Evolutionary conservation across 2,113 vertebrate species (phyloP).

Genomic region (Nycticorax nycticorax): DNA sequence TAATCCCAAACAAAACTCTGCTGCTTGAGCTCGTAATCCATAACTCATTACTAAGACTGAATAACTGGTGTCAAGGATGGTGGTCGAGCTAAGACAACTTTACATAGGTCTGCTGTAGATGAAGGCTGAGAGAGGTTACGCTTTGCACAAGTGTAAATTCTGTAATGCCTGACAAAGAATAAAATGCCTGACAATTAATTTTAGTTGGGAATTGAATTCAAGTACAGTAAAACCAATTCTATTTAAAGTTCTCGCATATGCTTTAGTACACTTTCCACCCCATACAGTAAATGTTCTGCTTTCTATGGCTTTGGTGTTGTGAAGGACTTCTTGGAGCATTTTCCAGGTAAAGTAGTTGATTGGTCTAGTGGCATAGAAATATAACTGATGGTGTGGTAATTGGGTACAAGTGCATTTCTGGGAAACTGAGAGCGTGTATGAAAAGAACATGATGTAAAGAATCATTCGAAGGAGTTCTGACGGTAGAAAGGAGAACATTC

Average conservation of each 20-base stretch:
- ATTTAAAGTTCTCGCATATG: background rate
- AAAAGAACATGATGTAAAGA: background rate
- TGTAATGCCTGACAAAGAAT: background rate
- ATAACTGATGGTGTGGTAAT: background rate
- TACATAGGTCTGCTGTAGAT: accelerated
- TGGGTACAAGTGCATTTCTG: background rate
- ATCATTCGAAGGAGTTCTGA: background rate
- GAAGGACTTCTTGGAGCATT: background rate
- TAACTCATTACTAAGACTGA: background rate
- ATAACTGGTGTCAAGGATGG: background rate
- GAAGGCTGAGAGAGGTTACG: background rate
- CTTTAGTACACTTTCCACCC: background rate
- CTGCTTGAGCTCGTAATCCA: background rate
- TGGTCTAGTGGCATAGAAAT: background rate
- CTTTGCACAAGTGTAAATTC: background rate
- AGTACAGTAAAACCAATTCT: background rate
- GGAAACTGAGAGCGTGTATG: background rate
- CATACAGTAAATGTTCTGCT: background rate
- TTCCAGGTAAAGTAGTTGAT: background rate
- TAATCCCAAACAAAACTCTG: background rate
- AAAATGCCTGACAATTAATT: background rate
- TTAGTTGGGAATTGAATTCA: background rate
- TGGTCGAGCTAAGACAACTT: background rate
- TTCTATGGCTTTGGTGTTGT: background rate
- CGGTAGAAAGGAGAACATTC: background rate